A percentile compares a stretch with the other conserved stretches of the same genome.
These are phyloP conservation scores for Zapornia atra DNA, from an alignment of 2,113 vertebrate genomes.

Conservation along the genomic window DNA sequence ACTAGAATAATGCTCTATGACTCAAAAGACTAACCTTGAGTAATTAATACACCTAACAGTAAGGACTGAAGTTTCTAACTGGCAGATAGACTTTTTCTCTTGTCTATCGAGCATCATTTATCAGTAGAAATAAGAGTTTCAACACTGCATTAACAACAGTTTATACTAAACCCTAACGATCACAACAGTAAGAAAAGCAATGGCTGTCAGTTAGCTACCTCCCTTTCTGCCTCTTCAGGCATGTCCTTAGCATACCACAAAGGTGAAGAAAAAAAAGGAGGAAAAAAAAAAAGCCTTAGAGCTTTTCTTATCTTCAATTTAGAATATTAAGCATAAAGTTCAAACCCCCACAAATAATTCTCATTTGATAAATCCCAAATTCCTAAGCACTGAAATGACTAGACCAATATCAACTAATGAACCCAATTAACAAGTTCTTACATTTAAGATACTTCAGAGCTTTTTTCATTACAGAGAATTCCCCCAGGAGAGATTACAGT, in stretches of 20 bases:
- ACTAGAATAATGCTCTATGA: too few species aligned
- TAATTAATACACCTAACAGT: too few species aligned
- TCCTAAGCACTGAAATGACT: background rate
- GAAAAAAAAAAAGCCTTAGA: background rate
- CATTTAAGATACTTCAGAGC: constrained; percentile 76
- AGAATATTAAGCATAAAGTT: background rate
- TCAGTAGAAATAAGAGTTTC: background rate
- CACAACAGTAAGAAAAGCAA: background rate
- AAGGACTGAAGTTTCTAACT: too few species aligned
- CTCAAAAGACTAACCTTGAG: too few species aligned
- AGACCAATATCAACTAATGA: background rate
- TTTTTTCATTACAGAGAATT: constrained; percentile 76
- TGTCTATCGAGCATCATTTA: background rate
- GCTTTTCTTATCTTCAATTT: background rate
- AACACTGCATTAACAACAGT: background rate
- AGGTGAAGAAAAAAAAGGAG: background rate
- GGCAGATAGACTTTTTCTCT: background rate
- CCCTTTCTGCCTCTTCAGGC: background rate
- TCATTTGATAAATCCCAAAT: background rate
- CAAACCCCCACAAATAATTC: background rate
- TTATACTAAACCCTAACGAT: background rate
- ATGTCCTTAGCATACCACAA: background rate
- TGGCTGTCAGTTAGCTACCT: background rate
- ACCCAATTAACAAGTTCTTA: constrained; percentile 10
- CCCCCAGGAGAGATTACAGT: constrained; percentile 76